These are phyloP conservation scores for Echiichthys vipera DNA, from an alignment of 2,797 vertebrate species.

Conservation along the genomic window DNA sequence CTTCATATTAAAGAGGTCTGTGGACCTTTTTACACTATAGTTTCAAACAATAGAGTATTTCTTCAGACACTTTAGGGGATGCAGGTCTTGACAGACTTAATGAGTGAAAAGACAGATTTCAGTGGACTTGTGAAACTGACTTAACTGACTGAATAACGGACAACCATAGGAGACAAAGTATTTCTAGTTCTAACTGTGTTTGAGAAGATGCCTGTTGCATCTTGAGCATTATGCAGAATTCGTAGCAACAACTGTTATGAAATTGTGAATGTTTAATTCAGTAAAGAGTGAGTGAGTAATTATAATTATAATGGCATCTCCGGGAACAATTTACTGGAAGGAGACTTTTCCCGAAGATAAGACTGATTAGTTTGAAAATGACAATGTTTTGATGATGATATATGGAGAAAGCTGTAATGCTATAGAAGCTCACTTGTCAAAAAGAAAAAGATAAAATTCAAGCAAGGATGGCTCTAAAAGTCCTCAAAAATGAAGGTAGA, in stretches of 20 bases:
- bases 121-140: conserved; percentile 16
- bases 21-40: conserved; percentile 52
- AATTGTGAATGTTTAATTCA: conserved; percentile 10
- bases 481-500: neutral
- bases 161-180: neutral
- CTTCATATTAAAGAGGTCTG: conserved; percentile 47
- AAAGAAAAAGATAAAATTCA: neutral
- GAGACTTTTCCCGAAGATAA: neutral
- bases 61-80: conserved; percentile 53
- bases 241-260: neutral
- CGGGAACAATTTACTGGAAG: conserved; percentile 5
- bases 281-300: neutral
- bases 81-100: conserved; percentile 38
- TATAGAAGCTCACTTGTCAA: neutral
- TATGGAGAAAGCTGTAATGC: conserved; percentile 5
- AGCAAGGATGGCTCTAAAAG: neutral
- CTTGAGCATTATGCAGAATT: neutral
- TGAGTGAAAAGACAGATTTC: conserved; percentile 38
- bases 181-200: conserved; percentile 4
- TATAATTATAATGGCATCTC: conserved; percentile 18
- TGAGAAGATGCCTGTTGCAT: conserved; percentile 5
- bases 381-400: neutral
- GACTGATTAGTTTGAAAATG: conserved; percentile 18
- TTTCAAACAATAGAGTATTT: conserved; percentile 68
- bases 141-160: neutral